Percentiles rank a stretch among this genome's conserved stretches.
Evolutionary conservation across 2,113 vertebrate species (phyloP).

Genomic region (Perca flavescens): DNA sequence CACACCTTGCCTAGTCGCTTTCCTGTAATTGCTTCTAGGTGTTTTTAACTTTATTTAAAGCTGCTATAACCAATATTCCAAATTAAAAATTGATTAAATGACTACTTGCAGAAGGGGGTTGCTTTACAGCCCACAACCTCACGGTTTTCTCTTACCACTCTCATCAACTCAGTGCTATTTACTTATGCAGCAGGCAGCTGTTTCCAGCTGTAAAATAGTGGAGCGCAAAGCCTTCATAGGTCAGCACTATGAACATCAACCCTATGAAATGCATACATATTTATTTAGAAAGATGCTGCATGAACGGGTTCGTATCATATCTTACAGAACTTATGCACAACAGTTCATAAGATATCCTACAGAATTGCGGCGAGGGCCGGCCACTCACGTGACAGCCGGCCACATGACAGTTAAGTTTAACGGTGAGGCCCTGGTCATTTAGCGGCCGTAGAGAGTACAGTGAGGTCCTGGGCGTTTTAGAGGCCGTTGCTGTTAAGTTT

Average conservation of each 20-base stretch:
- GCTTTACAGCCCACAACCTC: background rate
- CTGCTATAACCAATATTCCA: background rate
- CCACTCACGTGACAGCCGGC: no score
- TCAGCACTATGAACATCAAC: background rate
- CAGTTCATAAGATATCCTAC: no score
- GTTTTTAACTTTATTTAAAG: background rate
- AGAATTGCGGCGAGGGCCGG: no score
- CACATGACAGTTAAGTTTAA: no score
- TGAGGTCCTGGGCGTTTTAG: no score
- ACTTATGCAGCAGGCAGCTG: constrained; percentile 3
- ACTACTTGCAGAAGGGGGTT: background rate
- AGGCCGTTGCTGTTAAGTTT: no score
- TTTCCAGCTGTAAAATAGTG: background rate
- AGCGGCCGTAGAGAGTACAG: no score
- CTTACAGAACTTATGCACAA: no score
- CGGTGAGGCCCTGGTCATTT: no score
- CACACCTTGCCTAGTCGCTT: no score
- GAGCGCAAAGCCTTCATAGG: background rate
- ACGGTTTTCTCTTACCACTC: background rate
- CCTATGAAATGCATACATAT: background rate
- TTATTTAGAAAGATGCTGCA: no score
- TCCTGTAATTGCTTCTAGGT: background rate
- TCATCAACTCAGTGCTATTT: background rate
- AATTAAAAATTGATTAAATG: constrained; percentile 1
- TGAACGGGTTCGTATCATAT: no score